These are phyloP conservation scores for cattle (Bos taurus) DNA, from an alignment of 2,113 vertebrate genomes.

Conservation along the genomic window DNA sequence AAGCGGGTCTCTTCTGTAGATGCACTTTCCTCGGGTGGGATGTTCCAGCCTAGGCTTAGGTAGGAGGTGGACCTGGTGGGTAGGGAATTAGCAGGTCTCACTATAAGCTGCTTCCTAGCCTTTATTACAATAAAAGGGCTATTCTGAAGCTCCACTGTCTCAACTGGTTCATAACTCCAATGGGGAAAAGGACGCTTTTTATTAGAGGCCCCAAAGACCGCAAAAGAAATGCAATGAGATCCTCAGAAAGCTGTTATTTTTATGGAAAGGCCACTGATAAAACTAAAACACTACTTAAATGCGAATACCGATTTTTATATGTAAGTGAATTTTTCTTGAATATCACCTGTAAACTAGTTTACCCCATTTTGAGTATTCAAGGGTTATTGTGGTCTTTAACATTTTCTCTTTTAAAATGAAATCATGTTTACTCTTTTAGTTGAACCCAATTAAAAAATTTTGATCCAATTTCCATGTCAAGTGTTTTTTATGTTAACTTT, in stretches of 20 bases:
- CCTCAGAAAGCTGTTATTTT: not conserved
- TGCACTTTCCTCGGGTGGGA: not conserved
- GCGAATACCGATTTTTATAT: not conserved
- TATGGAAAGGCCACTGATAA: not conserved
- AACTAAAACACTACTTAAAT: not conserved
- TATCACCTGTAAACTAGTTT: not conserved
- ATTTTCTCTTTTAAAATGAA: conserved; percentile 8
- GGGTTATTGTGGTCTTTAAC: not conserved
- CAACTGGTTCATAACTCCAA: not conserved
- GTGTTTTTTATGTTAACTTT: not conserved
- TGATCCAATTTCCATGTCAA: not conserved
- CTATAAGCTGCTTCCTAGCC: not conserved
- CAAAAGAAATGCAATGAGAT: not conserved
- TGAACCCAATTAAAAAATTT: not conserved
- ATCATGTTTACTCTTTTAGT: not conserved
- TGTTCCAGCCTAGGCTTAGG: not conserved
- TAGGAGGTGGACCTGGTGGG: not conserved
- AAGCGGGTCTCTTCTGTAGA: not conserved
- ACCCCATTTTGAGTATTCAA: not conserved
- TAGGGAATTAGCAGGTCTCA: not conserved
- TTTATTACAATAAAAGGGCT: not conserved
- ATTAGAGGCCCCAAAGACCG: not conserved
- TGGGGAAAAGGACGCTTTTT: not conserved
- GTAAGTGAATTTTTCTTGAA: not conserved
- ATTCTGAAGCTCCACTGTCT: not conserved